Conservation (phyloP, 2,113 vertebrate species). For the Galeopterus variegatus region DNA sequence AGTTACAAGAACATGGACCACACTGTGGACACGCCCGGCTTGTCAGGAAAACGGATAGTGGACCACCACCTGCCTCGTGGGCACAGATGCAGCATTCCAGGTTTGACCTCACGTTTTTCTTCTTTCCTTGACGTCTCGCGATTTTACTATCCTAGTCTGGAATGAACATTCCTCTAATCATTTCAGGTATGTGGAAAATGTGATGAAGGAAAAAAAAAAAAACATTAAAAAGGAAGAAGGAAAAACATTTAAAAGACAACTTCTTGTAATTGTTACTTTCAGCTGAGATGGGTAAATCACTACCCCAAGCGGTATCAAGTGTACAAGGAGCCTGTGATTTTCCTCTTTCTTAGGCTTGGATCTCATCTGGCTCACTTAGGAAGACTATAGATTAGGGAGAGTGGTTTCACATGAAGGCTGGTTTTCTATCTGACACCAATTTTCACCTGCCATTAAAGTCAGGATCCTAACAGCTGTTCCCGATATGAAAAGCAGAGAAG, state of each 20-base stretch:
- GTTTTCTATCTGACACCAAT: neutral
- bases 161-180: neutral
- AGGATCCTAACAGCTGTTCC: neutral
- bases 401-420: neutral
- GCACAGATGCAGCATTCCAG: too few relatives aligned
- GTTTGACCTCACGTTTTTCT: neutral
- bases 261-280: neutral
- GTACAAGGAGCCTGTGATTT: neutral
- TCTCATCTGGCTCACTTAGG: rapidly evolving
- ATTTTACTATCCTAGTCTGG: neutral
- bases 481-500: neutral
- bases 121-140: neutral
- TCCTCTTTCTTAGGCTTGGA: neutral
- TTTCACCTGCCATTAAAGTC: neutral
- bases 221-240: neutral
- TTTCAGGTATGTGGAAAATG: neutral
- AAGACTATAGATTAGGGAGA: neutral
- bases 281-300: neutral
- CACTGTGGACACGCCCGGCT: neutral
- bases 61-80: rapidly evolving
- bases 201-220: neutral
- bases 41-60: rapidly evolving
- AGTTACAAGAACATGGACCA: neutral
- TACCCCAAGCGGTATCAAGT: neutral
- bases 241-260: neutral